Evolutionary conservation across 2,797 vertebrate species (phyloP), one percentile per base, ranked within the genome.

Genomic region (Pantherophis vulpinus): DNA sequence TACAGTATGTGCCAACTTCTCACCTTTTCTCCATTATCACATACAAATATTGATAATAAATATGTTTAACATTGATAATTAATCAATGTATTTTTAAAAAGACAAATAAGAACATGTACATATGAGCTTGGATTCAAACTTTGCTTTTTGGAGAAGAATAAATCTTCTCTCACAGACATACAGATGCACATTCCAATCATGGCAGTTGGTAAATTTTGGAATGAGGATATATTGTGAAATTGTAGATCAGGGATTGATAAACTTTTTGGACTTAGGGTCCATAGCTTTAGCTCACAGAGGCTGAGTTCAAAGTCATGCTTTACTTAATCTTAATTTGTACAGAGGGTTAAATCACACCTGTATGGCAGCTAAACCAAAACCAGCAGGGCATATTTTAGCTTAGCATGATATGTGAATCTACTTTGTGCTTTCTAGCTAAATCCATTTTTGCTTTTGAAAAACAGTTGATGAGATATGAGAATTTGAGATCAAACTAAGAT

Each of bases 1-100:
- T 83, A 90, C 60, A 4, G 27, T 6, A 90, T 74, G 54, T n/a
- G 91, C 90, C 88, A 92, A 93, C 13, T 89, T 93, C 94, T 95
- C 90, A 92, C 95, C 90, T 32, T 0, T 88, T 95, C 54, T 3
- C 0, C 83, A 32, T 42, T 90, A 3, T 74, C 25, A 55, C 66
- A 20, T 47, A 29, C 37, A 91, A 56, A 63, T 18, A 4, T 51
- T 79, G 63, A 16, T 79, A 47, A 58, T 51, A 59, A 51, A 37
- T 5, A 11, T n/a, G 6, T 74, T 5, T 10, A 25, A 13, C 7
- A 37, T 60, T 20, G 66, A 37, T 16, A 18, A 11, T 23, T 29
- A 37, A 11, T 32, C 25, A 9, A 6, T 13, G 20, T 58, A 83
- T 91, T 37, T 37, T 37, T 3, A 18, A 51, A 54, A 60, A n/a